phyloP scores from a whole-genome alignment of 2,888 invertebrate genomes.

The Sycophila texana region DNA sequence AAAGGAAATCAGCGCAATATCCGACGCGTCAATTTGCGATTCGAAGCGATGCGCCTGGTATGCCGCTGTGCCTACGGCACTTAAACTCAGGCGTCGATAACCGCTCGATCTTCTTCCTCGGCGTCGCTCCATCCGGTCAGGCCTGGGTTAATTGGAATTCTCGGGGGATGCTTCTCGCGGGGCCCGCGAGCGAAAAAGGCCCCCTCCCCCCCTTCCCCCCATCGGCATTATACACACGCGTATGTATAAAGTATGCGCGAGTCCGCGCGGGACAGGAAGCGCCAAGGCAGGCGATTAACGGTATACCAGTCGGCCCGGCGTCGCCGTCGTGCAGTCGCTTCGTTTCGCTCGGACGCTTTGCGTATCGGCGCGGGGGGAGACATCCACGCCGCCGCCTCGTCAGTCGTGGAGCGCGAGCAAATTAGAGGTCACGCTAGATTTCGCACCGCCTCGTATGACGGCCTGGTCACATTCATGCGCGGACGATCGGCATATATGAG shows the following conservation, averaged over 20 bases:
- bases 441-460: neutral
- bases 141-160: slow-evolving; percentile 46
- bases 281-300: slow-evolving; percentile 15
- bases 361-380: neutral
- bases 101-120: neutral
- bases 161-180: neutral
- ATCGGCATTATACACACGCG: neutral
- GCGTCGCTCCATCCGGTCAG: neutral
- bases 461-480: no score
- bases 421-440: neutral
- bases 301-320: slow-evolving; percentile 5
- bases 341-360: slow-evolving; percentile 29
- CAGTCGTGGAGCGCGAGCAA: neutral
- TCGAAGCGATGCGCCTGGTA: no score
- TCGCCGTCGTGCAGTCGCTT: neutral
- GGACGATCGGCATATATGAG: no score
- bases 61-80: no score
- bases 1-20: no score
- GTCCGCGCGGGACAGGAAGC: slow-evolving; percentile 25
- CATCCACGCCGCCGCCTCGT: neutral
- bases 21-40: no score
- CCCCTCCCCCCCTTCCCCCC: neutral
- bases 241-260: slow-evolving; percentile 29
- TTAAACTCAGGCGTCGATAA: no score
- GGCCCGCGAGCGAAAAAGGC: slow-evolving; percentile 31